Percentiles rank a stretch among this genome's conserved stretches.
Evolutionary conservation across 1,140 invertebrate genomes (phyloP).

Genomic region (Helicoverpa zea): DNA sequence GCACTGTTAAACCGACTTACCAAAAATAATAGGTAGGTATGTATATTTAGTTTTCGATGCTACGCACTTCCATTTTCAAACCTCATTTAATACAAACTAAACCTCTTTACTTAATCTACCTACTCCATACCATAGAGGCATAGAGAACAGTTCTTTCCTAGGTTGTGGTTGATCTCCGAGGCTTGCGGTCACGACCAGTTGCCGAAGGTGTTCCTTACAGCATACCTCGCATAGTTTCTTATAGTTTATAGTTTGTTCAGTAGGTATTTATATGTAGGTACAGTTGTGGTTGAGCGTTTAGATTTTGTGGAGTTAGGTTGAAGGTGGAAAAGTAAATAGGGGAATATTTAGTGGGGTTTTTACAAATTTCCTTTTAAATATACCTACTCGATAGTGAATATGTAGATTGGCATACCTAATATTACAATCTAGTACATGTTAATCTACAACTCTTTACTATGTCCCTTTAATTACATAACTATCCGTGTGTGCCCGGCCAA

Average conservation of each 20-base stretch:
- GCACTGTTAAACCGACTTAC: too few species aligned
- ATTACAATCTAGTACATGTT: too few species aligned
- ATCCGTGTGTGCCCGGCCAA: too few species aligned
- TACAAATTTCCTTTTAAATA: too few species aligned
- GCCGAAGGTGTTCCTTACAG: constrained; percentile 33
- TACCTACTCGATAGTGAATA: too few species aligned
- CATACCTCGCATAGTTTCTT: constrained; percentile 25
- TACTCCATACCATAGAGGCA: not conserved
- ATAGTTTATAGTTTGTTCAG: not conserved
- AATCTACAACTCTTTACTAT: too few species aligned
- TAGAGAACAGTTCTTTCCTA: not conserved
- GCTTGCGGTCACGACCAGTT: constrained; percentile 32
- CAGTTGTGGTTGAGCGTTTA: constrained; percentile 5
- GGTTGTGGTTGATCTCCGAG: constrained; percentile 1
- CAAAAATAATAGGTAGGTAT: too few species aligned
- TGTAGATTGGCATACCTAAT: too few species aligned
- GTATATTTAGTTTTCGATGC: too few species aligned
- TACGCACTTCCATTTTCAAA: too few species aligned
- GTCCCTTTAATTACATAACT: too few species aligned
- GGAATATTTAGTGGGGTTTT: too few species aligned
- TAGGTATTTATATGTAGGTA: not conserved
- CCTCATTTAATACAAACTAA: not conserved
- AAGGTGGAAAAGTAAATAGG: not conserved
- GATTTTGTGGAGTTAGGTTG: not conserved
- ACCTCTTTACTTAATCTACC: not conserved